phyloP scores from a whole-genome alignment of 2,888 invertebrate genomes.

The Congeria kusceri region DNA sequence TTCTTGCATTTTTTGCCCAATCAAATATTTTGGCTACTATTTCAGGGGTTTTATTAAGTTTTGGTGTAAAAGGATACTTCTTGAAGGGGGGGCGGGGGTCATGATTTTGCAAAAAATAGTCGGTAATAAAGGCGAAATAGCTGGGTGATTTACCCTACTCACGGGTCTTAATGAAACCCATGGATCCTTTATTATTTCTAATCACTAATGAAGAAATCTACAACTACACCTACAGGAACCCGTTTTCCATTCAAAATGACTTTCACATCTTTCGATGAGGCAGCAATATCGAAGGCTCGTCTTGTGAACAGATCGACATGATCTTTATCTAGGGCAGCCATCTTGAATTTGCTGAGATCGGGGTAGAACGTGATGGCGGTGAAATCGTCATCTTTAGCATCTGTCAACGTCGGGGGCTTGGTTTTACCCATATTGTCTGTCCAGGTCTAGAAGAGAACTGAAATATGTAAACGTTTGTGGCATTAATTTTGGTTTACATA shows the following conservation, averaged over 20 bases:
- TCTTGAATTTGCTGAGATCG: slow-evolving; percentile 97
- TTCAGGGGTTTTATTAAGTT: no score
- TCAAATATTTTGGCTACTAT: no score
- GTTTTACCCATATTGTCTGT: slow-evolving; percentile 97
- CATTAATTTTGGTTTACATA: no score
- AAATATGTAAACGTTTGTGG: no score
- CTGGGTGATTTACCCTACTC: no score
- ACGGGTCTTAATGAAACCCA: no score
- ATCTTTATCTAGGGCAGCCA: slow-evolving; percentile 96
- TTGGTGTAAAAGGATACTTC: no score
- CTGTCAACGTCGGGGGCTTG: slow-evolving; percentile 92
- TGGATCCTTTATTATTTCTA: background rate
- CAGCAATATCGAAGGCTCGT: slow-evolving; percentile 98
- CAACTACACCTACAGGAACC: slow-evolving; percentile 87
- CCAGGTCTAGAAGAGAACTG: slow-evolving; percentile 90
- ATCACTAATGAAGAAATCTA: background rate
- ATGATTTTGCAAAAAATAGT: no score
- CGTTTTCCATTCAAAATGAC: slow-evolving; percentile 95
- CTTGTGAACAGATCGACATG: slow-evolving; percentile 96
- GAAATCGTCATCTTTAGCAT: slow-evolving; percentile 83
- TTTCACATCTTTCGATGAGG: slow-evolving; percentile 94
- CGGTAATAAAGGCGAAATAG: no score
- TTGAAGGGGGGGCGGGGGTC: no score
- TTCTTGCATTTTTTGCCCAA: no score
- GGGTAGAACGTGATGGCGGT: slow-evolving; percentile 95